Conservation (phyloP, 2,113 vertebrate species). For the Neogobius melanostomus region DNA sequence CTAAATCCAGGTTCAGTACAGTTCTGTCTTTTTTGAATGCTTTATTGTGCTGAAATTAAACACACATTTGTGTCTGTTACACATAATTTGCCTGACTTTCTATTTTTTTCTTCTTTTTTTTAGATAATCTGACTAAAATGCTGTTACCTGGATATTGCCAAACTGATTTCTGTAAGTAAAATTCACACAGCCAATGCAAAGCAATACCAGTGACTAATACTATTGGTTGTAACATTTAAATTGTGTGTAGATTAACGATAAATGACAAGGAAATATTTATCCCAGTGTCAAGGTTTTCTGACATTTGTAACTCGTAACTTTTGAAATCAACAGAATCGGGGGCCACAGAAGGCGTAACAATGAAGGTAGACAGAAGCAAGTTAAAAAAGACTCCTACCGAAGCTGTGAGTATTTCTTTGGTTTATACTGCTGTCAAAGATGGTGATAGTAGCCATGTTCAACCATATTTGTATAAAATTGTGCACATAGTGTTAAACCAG, state of each 20-base stretch:
- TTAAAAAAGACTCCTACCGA: conserved; percentile 96
- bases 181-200: background rate
- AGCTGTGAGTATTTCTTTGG: conserved; percentile 82
- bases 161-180: conserved; percentile 73
- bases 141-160: conserved; percentile 75
- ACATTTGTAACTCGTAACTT: background rate
- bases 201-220: no score
- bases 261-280: background rate
- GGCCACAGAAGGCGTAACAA: conserved; percentile 80
- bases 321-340: conserved; percentile 51
- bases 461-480: background rate
- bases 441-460: background rate
- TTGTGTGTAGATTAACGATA: background rate
- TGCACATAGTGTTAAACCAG: background rate
- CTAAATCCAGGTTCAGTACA: no score
- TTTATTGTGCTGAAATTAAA: background rate
- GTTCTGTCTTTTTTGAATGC: background rate
- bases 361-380: conserved; percentile 97
- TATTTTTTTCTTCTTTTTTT: conserved; percentile 20
- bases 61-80: background rate
- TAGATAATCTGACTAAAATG: conserved; percentile 74
- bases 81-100: background rate
- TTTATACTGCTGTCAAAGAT: background rate
- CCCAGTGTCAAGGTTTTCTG: no score
- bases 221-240: background rate